Percentiles rank a stretch among this genome's conserved stretches.
These are phyloP conservation scores for Sepiola atlantica DNA, from an alignment of 2,888 invertebrate genomes.

Conservation along the genomic window DNA sequence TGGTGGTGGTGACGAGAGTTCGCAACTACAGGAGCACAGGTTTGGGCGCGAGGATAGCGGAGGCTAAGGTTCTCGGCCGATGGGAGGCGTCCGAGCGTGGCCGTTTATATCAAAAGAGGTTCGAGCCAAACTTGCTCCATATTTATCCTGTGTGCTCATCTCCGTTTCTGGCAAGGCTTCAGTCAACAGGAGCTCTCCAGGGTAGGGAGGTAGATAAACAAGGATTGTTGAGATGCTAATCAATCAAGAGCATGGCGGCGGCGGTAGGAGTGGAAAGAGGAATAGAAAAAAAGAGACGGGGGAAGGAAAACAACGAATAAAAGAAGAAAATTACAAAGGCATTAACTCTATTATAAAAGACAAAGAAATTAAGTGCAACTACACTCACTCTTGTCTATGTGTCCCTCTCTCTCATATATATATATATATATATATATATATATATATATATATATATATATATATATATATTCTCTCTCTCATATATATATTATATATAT, in stretches of 20 bases:
- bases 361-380: too few species aligned
- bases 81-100: constrained; percentile 22
- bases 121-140: constrained; percentile 12
- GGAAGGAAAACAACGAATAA: not conserved
- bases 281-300: not conserved
- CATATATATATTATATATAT: too few species aligned
- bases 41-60: not conserved
- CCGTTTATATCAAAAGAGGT: constrained; percentile 13
- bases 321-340: too few species aligned
- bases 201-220: constrained; percentile 22
- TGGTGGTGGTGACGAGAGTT: not conserved
- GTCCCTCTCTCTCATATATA: too few species aligned
- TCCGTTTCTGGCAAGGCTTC: constrained; percentile 11
- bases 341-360: too few species aligned
- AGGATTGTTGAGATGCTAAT: constrained; percentile 19
- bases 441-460: too few species aligned
- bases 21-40: not conserved
- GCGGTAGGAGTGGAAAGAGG: not conserved
- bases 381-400: too few species aligned
- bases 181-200: constrained; percentile 32
- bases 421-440: too few species aligned
- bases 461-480: too few species aligned
- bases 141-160: constrained; percentile 10
- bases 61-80: not conserved
- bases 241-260: not conserved